These are phyloP conservation scores for Montipora efflorescens DNA, from an alignment of 64 coral and sea anemone species.

Conservation along the genomic window DNA sequence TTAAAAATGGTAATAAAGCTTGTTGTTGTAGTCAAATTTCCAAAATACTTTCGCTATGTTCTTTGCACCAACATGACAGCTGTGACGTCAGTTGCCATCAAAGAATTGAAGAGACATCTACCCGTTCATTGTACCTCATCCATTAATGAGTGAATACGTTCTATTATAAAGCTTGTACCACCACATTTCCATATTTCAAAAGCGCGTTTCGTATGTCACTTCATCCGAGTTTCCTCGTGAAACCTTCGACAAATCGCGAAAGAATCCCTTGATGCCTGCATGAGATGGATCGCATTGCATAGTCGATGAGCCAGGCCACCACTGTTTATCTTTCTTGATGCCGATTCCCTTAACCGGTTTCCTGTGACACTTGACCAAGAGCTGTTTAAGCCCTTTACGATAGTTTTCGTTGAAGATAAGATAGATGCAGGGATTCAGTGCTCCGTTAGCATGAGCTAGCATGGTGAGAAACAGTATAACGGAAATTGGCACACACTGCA, in stretches of 20 bases:
- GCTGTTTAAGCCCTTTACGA: slow-evolving; percentile 15
- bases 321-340: neutral
- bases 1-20: too few species aligned
- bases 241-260: slow-evolving; percentile 30
- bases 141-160: too few species aligned
- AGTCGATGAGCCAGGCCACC: slow-evolving; percentile 29
- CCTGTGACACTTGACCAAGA: neutral
- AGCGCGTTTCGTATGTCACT: slow-evolving; percentile 7
- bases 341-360: neutral
- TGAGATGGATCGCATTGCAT: slow-evolving; percentile 23
- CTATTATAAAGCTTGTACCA: too few species aligned
- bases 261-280: slow-evolving; percentile 22
- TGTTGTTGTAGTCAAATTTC: too few species aligned
- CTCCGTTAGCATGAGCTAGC: slow-evolving; percentile 70
- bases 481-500: slow-evolving; percentile 3
- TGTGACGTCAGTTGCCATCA: too few species aligned
- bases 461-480: slow-evolving; percentile 14
- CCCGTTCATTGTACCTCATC: too few species aligned
- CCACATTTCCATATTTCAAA: neutral
- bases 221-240: slow-evolving; percentile 11
- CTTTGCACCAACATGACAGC: too few species aligned
- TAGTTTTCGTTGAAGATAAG: slow-evolving; percentile 76
- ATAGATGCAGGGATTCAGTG: slow-evolving; percentile 86
- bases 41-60: too few species aligned
- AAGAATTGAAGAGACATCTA: too few species aligned